Evolutionary conservation across 1,140 invertebrate genomes (phyloP), one percentile per base, ranked within the genome.

Genomic region (Drosophila gunungcola): DNA sequence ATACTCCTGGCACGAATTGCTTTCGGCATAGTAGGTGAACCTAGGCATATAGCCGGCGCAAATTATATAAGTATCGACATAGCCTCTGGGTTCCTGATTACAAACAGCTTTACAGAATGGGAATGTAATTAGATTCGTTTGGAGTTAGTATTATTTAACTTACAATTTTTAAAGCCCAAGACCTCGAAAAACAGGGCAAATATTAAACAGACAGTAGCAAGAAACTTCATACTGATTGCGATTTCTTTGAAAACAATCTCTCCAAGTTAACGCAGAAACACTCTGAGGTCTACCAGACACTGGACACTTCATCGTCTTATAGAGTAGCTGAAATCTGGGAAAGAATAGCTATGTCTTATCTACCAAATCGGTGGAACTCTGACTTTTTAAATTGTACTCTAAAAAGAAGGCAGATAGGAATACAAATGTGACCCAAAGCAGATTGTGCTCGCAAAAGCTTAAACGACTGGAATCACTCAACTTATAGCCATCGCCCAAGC

Each of bases 21-120:
- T 93, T 1, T 94, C 93, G 1, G 93, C 86, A 80, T 97, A 95
- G 84, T 97, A 98, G 91, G 96, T 97, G 96, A 96, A 98, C n/a
- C 94, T 95, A 4, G 95, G 95, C 1, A 63, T 10, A 2, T n/a
- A 75, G 5, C 51, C 80, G 11, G 56, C 29, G 32, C 83, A 88
- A 48, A 49, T 82, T 3, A 83, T 62, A 21, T 76, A 3, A 5
- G 4, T 32, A 43, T 10, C 0, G 7, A n/a, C 41, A 43, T 21
- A 16, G 3, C 0, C 2, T 21, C 1, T 3, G 10, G 41, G 41
- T 13, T 1, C 0, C 16, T 43, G 42, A 5, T 43, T 70, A 53
- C 83, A 88, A 7, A 55, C n/a, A 4, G 52, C 83, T 88, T 16
- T 7, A 27, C 3, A 34, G 3, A 29, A 3, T 6, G 10, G 7